These are phyloP conservation scores for Chymomyza caudatula DNA, from an alignment of 2,888 invertebrate species.

Conservation along the genomic window DNA sequence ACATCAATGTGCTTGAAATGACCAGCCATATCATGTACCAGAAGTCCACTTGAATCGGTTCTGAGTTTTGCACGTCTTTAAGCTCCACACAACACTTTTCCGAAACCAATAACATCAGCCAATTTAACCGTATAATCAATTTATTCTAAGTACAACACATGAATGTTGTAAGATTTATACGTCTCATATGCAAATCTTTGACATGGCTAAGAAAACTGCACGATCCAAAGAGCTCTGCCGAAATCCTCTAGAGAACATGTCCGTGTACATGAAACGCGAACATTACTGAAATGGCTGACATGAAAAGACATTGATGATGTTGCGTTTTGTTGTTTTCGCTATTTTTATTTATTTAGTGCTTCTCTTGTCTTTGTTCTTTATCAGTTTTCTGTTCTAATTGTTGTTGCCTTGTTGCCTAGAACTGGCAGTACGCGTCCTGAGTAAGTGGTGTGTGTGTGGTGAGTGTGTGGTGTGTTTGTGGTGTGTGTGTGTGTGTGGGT, in stretches of 20 bases:
- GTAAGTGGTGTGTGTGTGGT: not conserved
- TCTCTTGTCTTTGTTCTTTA: constrained; percentile 35
- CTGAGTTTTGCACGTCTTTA: no score
- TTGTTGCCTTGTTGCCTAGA: constrained; percentile 44
- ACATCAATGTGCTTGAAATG: no score
- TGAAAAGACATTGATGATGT: constrained; percentile 67
- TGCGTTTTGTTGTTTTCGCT: constrained; percentile 8
- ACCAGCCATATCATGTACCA: no score
- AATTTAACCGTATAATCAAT: not conserved
- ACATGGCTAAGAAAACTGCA: not conserved
- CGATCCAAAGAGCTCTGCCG: not conserved
- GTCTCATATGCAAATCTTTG: not conserved
- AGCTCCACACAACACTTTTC: not conserved
- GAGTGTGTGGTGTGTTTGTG: not conserved
- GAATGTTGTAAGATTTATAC: not conserved
- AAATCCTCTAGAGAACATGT: not conserved
- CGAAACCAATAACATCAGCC: not conserved
- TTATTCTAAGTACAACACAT: not conserved
- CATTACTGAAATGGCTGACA: constrained; percentile 71
- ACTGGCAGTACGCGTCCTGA: not conserved
- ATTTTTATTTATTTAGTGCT: constrained; percentile 34
- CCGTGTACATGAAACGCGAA: constrained; percentile 6
- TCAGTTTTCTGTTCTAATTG: constrained; percentile 66
- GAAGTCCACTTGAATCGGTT: no score
- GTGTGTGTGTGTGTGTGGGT: not conserved